Base-by-base conservation (phyloP, 2,797 vertebrate species). In the Cephalopachus bancanus region DNA sequence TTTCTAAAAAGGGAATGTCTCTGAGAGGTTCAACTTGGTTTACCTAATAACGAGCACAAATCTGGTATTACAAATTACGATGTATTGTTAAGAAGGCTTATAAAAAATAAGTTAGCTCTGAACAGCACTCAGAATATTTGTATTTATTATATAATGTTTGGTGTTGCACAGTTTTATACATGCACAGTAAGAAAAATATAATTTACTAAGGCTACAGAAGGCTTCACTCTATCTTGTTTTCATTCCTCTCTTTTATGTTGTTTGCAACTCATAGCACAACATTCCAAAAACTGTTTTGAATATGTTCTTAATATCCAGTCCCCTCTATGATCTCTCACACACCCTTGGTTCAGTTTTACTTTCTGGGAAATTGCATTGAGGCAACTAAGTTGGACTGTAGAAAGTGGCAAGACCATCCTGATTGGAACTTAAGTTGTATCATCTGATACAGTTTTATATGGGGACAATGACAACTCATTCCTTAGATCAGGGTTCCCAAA, bases 361-460 rank as follows among this genome's bases (percentile, higher is more conserved):
- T 24, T 92, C 7, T 85, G 30, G 24, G 33, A 89, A 89, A 81
- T 11, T 83, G 2, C 12, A 89, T 11, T 10, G 12, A 79, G 16
- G 20, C 24, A 83, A 22, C 20, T 85, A 81, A 76, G 44, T 51
- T 69, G n/a, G 28, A 72, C 10, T 72, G 14, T 24, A 62, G 24
- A 83, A 71, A 67, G 83, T 69, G 14, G 37, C 19, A 96, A 92
- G 90, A 3, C 67, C 28, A 86, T 57, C 15, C 11, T 79, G 44
- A 83, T 51, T 28, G 26, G 30, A 62, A 71, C 20, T 81, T 89
- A 60, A 83, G 83, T 76, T 83, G 4, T 76, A 62, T 44, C 76
- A 67, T 72, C 44, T 81, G 88, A 51, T 33, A 60, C 51, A 81
- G 15, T 60, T 33, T 33, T 59, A 11, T 17, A 11, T 81, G 37